Conservation (phyloP, 2,888 invertebrate species). For the Callinectes sapidus region DNA sequence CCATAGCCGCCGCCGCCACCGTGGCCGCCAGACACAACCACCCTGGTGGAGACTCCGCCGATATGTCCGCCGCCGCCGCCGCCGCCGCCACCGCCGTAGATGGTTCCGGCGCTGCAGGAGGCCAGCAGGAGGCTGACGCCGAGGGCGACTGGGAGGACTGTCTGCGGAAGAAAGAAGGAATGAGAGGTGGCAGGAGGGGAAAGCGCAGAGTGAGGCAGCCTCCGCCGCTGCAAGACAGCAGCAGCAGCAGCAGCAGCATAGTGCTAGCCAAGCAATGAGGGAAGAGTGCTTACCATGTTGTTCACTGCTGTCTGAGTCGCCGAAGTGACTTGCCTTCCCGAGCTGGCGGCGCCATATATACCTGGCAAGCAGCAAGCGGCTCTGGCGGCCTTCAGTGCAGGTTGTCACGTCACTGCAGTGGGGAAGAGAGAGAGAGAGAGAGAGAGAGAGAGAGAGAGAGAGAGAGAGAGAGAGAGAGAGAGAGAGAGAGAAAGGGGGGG, state of each 20-base stretch:
- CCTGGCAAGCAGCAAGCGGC: not conserved
- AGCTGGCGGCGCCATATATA: not conserved
- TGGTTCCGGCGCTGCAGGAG: not conserved
- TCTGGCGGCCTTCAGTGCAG: not conserved
- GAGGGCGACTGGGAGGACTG: not conserved
- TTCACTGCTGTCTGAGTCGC: not conserved
- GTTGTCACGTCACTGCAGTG: not conserved
- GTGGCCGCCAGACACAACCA: not conserved
- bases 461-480: no score
- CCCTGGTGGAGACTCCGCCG: not conserved
- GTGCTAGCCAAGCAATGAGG: not conserved
- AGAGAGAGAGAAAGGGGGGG: no score
- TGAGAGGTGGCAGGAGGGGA: not conserved
- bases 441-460: no score
- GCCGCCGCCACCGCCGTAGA: not conserved
- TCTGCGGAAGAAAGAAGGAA: not conserved
- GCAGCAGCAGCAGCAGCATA: not conserved
- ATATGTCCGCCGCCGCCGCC: not conserved
- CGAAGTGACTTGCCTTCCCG: not conserved
- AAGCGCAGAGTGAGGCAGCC: not conserved
- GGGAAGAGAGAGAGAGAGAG: not conserved
- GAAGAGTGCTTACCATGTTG: not conserved
- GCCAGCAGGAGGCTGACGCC: not conserved
- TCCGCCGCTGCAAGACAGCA: not conserved
- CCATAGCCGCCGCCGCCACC: not conserved